Conservation (phyloP, 2,113 vertebrate genomes). For the Thoracochromis brauschi region DNA sequence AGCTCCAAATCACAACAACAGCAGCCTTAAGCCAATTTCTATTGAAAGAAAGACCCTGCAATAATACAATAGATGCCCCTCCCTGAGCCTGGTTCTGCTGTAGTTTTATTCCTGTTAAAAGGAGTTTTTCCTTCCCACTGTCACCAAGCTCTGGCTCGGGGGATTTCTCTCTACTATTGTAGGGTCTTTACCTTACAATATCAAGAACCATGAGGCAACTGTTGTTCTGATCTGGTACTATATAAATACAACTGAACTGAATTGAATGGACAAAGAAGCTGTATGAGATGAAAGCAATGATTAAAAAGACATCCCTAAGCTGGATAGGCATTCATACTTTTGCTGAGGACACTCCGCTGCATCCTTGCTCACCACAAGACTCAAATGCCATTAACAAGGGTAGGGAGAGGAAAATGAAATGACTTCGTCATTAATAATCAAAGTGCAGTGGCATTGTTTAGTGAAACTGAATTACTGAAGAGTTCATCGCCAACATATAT, state of each 20-base stretch:
- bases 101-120: background rate
- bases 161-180: background rate
- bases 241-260: background rate
- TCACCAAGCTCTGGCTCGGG: background rate
- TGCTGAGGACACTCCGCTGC: background rate
- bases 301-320: background rate
- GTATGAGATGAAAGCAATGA: background rate
- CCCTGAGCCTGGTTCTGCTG: background rate
- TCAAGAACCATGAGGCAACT: background rate
- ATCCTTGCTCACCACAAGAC: background rate
- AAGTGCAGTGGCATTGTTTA: background rate
- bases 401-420: background rate
- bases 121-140: background rate
- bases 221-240: background rate
- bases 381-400: background rate
- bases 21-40: background rate
- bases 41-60: background rate
- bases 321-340: background rate
- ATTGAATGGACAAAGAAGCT: background rate
- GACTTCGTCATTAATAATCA: background rate
- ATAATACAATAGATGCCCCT: background rate
- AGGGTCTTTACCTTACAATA: background rate
- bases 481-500: background rate
- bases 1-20: background rate
- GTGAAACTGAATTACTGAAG: background rate